Evolutionary conservation across 1,140 invertebrate species (phyloP).

Genomic region (Aphis craccivora): DNA sequence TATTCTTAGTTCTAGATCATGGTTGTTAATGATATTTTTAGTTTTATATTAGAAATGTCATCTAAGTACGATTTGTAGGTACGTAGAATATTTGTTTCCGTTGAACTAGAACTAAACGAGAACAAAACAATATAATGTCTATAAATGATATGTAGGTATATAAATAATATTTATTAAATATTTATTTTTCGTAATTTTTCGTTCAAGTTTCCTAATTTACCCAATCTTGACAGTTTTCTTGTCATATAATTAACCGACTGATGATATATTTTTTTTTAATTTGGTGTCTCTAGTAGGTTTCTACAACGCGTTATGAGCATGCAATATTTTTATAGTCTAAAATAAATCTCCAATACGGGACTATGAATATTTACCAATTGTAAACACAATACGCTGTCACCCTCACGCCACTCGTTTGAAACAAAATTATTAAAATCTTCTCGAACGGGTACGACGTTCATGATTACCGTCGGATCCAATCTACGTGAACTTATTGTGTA

Average conservation of each 20-base stretch:
- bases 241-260: neutral
- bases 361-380: too few relatives aligned
- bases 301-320: neutral
- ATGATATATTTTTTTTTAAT: neutral
- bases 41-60: neutral
- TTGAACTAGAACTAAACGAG: neutral
- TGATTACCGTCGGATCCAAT: too few relatives aligned
- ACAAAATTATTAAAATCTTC: too few relatives aligned
- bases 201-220: too few relatives aligned
- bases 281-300: neutral
- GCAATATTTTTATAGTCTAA: neutral
- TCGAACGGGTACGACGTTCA: too few relatives aligned
- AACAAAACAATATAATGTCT: neutral
- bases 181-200: too few relatives aligned
- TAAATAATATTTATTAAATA: too few relatives aligned
- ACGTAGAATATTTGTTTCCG: neutral
- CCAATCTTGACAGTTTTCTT: neutral
- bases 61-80: neutral
- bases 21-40: neutral
- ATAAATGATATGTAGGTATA: neutral
- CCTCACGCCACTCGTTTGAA: too few relatives aligned
- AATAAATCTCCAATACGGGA: too few relatives aligned
- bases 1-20: neutral
- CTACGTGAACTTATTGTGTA: too few relatives aligned
- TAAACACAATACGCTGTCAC: too few relatives aligned